Base-by-base conservation (phyloP, 2,888 invertebrate genomes). In the Criorhina ranunculi region DNA sequence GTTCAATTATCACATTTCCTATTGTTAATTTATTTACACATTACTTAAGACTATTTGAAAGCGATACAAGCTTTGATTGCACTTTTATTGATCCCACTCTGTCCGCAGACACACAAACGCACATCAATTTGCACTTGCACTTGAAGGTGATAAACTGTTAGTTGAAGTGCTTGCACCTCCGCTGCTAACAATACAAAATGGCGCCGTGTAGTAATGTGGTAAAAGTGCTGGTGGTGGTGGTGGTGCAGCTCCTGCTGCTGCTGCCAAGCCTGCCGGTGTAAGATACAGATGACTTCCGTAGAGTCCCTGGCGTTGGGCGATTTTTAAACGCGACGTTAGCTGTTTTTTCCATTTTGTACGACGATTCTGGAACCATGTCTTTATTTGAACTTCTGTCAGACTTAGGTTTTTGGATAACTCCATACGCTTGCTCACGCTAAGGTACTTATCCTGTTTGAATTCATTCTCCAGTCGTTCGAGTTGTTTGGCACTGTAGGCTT, bases 331-430 rank as follows among this genome's bases (percentile, higher is more conserved):
- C 0, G 97, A 96, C 0, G 98, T 98, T 88, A 99, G 92, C 90
- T 99, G 98, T 89, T 99, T 99, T 92, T 99, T 98, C 98, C 98
- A 98, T 91, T 99, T 98, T 0, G 98, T 99, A 83, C 98, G 93
- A 76, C 98, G 93, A 90, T 98, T 98, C 92, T 98, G 98, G 90
- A 98, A 98, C 98, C 98, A 98, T 0, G 98, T 98, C 91, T 98
- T 98, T 87, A 98, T 98, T 92, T 98, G 98, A 0, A 98, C 98
- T 92, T 98, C 98, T 0, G 98, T 98, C 51, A 98, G 93, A 87
- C 95, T 96, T 35, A 99, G 92, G 0, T 95, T 95, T 91, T 97
- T 97, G 0, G 98, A 98, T 4, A 99, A 93, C 88, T 98, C 98
- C 95, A 98, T 96, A 67, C 99, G 93, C 91, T 98, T 99, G 89